Percentiles rank a stretch among this genome's conserved stretches.
Conservation (phyloP, 1,140 invertebrate genomes). For the Spodoptera frugiperda region DNA sequence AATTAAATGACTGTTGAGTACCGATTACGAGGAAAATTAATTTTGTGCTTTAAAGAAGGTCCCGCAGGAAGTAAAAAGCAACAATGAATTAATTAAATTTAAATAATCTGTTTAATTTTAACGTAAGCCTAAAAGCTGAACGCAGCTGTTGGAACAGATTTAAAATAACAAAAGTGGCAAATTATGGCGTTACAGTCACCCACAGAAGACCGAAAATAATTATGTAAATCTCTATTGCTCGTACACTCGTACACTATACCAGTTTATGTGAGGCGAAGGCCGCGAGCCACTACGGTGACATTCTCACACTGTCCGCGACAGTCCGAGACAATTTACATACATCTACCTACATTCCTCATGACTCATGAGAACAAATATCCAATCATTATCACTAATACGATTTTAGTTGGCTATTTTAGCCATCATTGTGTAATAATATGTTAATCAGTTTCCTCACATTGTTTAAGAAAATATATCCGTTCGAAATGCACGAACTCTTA, state of each 20-base stretch:
- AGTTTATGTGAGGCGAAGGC: neutral
- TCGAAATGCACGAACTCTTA: conserved; percentile 16
- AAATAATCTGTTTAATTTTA: conserved; percentile 45
- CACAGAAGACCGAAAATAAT: neutral
- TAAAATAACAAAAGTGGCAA: conserved; percentile 18
- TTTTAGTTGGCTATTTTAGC: conserved; percentile 1
- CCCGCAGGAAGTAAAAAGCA: conserved; percentile 24
- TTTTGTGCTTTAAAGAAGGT: conserved; percentile 33
- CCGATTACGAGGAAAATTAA: conserved; percentile 23
- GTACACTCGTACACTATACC: too few species aligned
- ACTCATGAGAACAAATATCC: conserved; percentile 8
- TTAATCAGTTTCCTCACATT: conserved; percentile 24
- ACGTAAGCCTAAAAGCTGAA: conserved; percentile 40
- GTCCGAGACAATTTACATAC: neutral
- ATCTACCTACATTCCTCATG: conserved; percentile 3
- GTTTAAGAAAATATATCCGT: conserved; percentile 25
- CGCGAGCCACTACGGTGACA: neutral
- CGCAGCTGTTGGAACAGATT: conserved; percentile 41
- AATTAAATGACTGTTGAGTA: conserved; percentile 21
- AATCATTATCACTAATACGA: conserved; percentile 6
- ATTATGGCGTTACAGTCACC: neutral
- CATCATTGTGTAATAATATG: conserved; percentile 11
- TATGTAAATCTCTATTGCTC: neutral
- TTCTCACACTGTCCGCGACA: neutral
- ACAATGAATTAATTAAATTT: conserved; percentile 48